phyloP scores from a whole-genome alignment of 2,797 vertebrate species.

The Pelobates cultripes region DNA sequence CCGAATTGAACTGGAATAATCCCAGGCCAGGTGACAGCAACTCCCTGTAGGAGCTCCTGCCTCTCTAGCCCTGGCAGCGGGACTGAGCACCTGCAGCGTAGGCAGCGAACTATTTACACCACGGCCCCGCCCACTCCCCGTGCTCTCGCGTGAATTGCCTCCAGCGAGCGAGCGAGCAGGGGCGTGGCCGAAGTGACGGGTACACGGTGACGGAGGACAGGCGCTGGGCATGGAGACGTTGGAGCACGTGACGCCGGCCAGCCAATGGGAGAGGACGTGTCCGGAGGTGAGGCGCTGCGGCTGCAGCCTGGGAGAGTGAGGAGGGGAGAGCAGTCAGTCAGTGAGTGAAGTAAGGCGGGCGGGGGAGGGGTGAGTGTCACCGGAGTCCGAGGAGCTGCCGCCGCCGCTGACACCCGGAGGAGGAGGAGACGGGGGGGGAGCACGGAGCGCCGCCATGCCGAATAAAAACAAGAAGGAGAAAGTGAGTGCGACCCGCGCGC shows the following conservation, averaged over 20 bases:
- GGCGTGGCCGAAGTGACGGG: not conserved
- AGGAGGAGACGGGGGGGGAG: not conserved
- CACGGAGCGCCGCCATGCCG: slow-evolving; percentile 68
- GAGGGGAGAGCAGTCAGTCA: slow-evolving; percentile 20
- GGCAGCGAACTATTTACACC: not conserved
- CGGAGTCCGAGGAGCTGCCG: slow-evolving; percentile 53
- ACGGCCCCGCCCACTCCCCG: too few species aligned
- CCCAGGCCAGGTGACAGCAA: too few species aligned
- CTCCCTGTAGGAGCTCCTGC: not conserved
- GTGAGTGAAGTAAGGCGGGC: slow-evolving; percentile 46
- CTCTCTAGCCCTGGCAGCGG: not conserved
- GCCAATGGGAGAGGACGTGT: slow-evolving; percentile 59
- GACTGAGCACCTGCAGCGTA: not conserved
- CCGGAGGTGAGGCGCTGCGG: slow-evolving; percentile 58
- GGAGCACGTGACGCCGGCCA: slow-evolving; percentile 8
- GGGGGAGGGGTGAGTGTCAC: slow-evolving; percentile 32
- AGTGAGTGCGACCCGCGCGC: slow-evolving; percentile 62
- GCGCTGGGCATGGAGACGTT: slow-evolving; percentile 14
- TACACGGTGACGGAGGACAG: not conserved
- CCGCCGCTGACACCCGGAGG: slow-evolving; percentile 15
- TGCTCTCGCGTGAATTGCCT: not conserved
- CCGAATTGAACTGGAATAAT: too few species aligned
- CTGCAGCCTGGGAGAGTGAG: slow-evolving; percentile 34
- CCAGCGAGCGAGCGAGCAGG: slow-evolving; percentile 24
- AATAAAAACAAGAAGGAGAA: slow-evolving; percentile 82